A percentile compares a stretch with the other conserved stretches of the same genome.
Evolutionary conservation across 2,888 invertebrate species (phyloP).

Genomic region (Cryptocheilus praepositus): DNA sequence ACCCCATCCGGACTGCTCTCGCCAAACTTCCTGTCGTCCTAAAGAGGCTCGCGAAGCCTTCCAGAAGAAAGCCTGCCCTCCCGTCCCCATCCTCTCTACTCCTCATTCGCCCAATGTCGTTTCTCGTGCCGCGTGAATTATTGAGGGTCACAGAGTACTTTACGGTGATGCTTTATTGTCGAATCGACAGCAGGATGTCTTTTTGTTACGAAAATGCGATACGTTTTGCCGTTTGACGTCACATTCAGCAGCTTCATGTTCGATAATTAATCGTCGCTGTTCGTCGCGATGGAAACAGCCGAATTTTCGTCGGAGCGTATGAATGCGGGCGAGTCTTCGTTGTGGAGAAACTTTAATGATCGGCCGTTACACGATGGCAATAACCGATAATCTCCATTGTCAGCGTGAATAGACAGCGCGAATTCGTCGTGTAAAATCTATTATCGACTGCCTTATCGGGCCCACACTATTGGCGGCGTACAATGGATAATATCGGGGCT

Average conservation of each 20-base stretch:
- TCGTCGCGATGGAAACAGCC: no score
- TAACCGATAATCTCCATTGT: constrained; percentile 27
- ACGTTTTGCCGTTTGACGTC: no score
- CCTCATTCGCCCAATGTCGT: neutral
- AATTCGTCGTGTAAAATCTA: constrained; percentile 59
- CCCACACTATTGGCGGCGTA: constrained; percentile 42
- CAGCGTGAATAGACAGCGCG: constrained; percentile 40
- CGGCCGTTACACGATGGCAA: constrained; percentile 11
- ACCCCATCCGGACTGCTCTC: constrained; percentile 52
- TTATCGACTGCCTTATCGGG: constrained; percentile 54
- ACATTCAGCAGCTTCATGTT: no score
- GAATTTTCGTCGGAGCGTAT: no score
- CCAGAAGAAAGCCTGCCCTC: neutral
- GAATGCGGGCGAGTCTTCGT: no score
- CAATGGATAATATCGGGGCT: constrained; percentile 66
- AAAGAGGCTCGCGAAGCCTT: neutral
- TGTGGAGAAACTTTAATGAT: constrained; percentile 23
- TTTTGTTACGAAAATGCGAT: no score
- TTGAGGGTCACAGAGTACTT: no score
- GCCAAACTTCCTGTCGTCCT: constrained; percentile 54
- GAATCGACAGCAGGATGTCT: no score
- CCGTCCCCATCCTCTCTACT: neutral
- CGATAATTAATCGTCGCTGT: no score
- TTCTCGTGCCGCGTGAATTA: no score
- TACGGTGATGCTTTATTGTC: no score